These are phyloP conservation scores for Anthoscopus minutus DNA, from an alignment of 2,113 vertebrate species.

Conservation along the genomic window DNA sequence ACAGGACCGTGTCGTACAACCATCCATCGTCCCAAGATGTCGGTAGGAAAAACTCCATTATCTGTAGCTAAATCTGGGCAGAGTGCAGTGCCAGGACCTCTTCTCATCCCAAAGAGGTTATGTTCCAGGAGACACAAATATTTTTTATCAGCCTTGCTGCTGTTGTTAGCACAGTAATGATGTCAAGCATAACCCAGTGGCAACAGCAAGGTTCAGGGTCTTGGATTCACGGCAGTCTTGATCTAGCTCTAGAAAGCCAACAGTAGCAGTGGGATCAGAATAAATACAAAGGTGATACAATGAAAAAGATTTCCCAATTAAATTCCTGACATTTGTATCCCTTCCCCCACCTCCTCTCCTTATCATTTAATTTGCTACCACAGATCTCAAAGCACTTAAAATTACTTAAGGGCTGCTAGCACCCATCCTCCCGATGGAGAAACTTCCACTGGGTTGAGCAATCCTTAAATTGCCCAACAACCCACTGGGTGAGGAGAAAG, in stretches of 20 bases:
- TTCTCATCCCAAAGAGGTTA: not conserved
- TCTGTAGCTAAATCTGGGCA: not conserved
- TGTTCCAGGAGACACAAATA: not conserved
- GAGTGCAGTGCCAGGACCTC: not conserved
- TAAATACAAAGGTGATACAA: not conserved
- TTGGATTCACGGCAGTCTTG: not conserved
- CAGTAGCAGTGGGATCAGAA: not conserved
- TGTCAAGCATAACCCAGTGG: not conserved
- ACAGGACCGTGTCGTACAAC: rapidly evolving
- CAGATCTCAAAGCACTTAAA: not conserved
- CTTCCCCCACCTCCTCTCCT: not conserved
- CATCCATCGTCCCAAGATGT: not conserved
- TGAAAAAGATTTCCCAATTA: not conserved
- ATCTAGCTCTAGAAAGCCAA: not conserved
- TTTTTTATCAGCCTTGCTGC: not conserved
- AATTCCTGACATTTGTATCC: not conserved
- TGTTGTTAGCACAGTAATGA: not conserved
- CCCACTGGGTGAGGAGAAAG: not conserved
- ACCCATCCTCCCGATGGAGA: not conserved
- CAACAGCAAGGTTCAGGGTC: not conserved
- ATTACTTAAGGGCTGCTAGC: not conserved
- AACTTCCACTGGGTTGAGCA: not conserved
- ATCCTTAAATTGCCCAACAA: not conserved
- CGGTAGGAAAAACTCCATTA: not conserved
- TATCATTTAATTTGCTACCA: not conserved